phyloP scores from a whole-genome alignment of 2,888 invertebrate species.

The Carcina quercana region DNA sequence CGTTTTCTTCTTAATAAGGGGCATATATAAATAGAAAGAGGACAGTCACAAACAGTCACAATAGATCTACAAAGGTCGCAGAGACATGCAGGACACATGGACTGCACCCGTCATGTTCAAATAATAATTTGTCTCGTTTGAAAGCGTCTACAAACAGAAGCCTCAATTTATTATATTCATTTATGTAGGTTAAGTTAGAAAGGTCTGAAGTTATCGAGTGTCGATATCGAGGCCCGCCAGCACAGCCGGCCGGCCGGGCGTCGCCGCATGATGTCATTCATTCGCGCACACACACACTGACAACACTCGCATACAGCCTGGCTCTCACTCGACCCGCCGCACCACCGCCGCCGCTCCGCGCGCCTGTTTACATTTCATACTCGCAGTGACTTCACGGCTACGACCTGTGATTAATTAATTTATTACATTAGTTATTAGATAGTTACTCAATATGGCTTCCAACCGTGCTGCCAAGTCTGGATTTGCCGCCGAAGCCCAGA shows the following conservation, averaged over 20 bases:
- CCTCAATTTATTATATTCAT: no score
- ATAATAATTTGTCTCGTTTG: no score
- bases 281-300: constrained; percentile 63
- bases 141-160: no score
- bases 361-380: constrained; percentile 62
- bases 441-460: constrained; percentile 78
- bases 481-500: constrained; percentile 96
- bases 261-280: constrained; percentile 67
- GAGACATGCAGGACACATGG: no score
- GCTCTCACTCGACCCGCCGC: constrained; percentile 26
- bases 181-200: no score
- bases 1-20: no score
- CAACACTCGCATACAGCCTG: constrained; percentile 44
- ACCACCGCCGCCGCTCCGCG: constrained; percentile 35
- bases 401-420: constrained; percentile 50
- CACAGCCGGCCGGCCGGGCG: constrained; percentile 29
- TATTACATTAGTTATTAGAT: constrained; percentile 40
- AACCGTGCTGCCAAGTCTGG: constrained; percentile 93
- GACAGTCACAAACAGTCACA: no score
- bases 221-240: constrained; percentile 26
- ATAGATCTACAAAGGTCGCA: no score
- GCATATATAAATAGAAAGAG: no score
- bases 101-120: no score
- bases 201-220: no score
- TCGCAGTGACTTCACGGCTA: constrained; percentile 58